Conservation (phyloP, 2,888 invertebrate genomes). For the Mythimna impura region DNA sequence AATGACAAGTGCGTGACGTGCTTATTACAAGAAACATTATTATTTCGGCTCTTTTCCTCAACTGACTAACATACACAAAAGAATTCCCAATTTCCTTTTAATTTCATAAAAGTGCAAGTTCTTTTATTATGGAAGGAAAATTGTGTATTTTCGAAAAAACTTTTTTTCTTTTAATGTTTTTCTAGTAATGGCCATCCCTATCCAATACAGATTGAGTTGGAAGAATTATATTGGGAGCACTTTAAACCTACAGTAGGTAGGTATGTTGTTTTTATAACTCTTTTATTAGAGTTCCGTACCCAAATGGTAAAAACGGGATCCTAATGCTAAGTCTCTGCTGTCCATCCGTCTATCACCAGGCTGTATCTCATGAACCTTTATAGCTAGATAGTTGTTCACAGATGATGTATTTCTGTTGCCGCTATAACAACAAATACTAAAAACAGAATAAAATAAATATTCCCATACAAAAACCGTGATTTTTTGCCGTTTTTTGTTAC, state of each 20-base stretch:
- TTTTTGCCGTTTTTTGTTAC: too few relatives aligned
- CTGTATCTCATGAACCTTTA: too few relatives aligned
- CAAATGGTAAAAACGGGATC: too few relatives aligned
- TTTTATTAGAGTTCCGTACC: too few relatives aligned
- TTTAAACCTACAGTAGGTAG: neutral
- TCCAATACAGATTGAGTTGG: neutral
- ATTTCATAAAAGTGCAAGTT: neutral
- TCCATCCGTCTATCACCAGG: too few relatives aligned
- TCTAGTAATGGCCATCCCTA: neutral
- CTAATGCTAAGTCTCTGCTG: too few relatives aligned
- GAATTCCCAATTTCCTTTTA: constrained; percentile 8
- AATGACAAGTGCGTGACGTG: constrained; percentile 6
- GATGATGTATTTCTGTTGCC: too few relatives aligned
- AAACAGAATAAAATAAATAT: too few relatives aligned
- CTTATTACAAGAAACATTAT: neutral
- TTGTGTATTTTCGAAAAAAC: constrained; percentile 1
- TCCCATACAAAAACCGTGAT: too few relatives aligned
- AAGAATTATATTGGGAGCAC: neutral
- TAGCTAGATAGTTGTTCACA: too few relatives aligned
- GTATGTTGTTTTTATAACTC: too few relatives aligned
- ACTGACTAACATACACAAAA: constrained; percentile 13
- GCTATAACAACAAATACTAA: too few relatives aligned
- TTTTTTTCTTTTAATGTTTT: neutral
- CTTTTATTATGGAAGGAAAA: neutral
- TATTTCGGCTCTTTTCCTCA: constrained; percentile 33